Evolutionary conservation across 2,888 invertebrate species (phyloP).

Genomic region (Nomada fucata): DNA sequence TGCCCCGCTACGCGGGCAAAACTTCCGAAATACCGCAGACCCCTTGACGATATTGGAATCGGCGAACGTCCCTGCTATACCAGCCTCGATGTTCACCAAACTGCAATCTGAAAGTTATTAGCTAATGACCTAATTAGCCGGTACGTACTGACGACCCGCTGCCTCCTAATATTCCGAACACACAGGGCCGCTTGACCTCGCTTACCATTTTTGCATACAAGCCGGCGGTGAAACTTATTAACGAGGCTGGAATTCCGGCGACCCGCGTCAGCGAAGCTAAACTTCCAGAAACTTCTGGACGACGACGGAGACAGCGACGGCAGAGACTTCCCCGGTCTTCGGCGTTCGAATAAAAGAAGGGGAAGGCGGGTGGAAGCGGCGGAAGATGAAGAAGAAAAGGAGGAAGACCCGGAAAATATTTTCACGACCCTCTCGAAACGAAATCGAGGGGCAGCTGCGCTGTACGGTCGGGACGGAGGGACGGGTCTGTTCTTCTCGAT

Average conservation of each 20-base stretch:
- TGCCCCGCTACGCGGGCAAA: not conserved
- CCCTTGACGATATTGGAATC: conserved; percentile 12
- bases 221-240: conserved; percentile 1
- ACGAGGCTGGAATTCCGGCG: conserved; percentile 1
- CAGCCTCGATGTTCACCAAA: not conserved
- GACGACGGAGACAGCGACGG: conserved; percentile 8
- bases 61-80: not conserved
- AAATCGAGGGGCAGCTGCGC: conserved; percentile 17
- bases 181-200: not conserved
- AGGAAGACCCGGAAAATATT: conserved; percentile 2
- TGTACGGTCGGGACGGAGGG: not conserved
- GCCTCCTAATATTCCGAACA: conserved; percentile 4
- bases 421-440: conserved; percentile 1
- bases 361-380: not conserved
- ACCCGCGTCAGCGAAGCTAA: not conserved
- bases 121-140: conserved; percentile 33
- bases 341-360: not conserved
- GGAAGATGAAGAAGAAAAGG: not conserved
- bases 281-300: not conserved
- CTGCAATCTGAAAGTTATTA: conserved; percentile 30
- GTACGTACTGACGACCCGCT: conserved; percentile 6
- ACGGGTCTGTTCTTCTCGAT: conserved; percentile 9
- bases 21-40: not conserved
- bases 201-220: not conserved
- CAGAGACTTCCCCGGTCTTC: not conserved